Evolutionary conservation across 1,140 invertebrate genomes (phyloP), one percentile per base, ranked within the genome.

Genomic region (Archivesica marissinica): DNA sequence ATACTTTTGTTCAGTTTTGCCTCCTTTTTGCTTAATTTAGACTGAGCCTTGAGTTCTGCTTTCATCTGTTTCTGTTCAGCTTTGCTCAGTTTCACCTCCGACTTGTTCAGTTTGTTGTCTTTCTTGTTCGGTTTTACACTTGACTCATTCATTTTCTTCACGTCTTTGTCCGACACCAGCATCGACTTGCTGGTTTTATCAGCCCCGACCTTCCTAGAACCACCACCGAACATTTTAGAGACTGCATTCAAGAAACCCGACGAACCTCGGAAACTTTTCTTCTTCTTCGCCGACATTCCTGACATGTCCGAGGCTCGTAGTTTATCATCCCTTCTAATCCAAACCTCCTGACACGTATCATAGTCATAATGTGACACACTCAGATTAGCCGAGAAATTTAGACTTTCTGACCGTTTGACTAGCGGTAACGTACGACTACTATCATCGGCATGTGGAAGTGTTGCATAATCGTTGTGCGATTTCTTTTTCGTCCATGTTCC

Each of bases 401-500:
- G 33, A 72, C 78, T 81, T 33, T 86, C 85, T n/a, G 85, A 75
- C 56, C 78, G 25, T 54, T 86, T 86, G 15, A 64, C 77, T 35
- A 85, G 28, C n/a, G 82, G 75, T 75, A 91, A 81, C 15, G 90
- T 90, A 23, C 88, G 84, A 70, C 90, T 91, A 0, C 91, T 92
- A 41, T 92, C 90, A 50, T 93, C 91, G 9, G 91, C 91, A 84
- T 93, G 90, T 28, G 91, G 92, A 11, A 93, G 76, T 9, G 78
- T 64, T 11, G 82, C 59, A 66, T 61, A 84, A 30, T 88, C 88
- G 25, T 74, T 70, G 50, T 90, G 84, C 0, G 88, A 84, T 56
- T 91, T 89, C 66, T 91, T 91, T 68, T 88, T 90, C 41, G 88
- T 91, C 88, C 89, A 93, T 9, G 92, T 93, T 33, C 91, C 89